Evolutionary conservation across 2,113 vertebrate genomes (phyloP).

Genomic region (Geococcyx californianus): DNA sequence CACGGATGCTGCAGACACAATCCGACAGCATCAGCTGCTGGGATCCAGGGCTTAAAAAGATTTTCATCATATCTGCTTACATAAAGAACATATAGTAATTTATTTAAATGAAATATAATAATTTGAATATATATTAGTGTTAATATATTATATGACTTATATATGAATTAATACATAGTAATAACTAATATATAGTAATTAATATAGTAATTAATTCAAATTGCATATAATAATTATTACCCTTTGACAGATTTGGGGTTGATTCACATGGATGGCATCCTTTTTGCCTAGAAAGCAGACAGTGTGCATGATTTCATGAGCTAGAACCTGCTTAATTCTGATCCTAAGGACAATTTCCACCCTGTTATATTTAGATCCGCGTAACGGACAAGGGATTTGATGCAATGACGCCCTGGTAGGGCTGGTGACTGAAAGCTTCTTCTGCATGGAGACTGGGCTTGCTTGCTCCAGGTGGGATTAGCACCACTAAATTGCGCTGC

Average conservation of each 20-base stretch:
- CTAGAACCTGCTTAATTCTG: neutral
- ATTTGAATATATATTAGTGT: neutral
- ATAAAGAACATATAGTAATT: neutral
- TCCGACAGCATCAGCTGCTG: neutral
- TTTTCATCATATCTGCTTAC: neutral
- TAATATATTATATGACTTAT: neutral
- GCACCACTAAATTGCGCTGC: neutral
- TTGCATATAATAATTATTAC: neutral
- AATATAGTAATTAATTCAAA: neutral
- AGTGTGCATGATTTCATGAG: neutral
- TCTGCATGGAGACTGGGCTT: neutral
- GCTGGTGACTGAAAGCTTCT: neutral
- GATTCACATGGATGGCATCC: neutral
- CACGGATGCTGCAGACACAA: neutral
- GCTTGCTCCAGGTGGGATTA: neutral
- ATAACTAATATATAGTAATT: neutral
- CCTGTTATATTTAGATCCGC: neutral
- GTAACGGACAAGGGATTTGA: neutral
- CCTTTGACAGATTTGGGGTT: neutral
- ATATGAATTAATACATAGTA: neutral
- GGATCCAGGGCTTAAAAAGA: neutral
- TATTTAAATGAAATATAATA: neutral
- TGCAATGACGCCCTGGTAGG: accelerated
- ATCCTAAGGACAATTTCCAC: neutral
- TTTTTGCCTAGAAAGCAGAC: neutral